Conservation (phyloP, 2,113 vertebrate genomes). For the Ophthalmolycus amberensis region DNA sequence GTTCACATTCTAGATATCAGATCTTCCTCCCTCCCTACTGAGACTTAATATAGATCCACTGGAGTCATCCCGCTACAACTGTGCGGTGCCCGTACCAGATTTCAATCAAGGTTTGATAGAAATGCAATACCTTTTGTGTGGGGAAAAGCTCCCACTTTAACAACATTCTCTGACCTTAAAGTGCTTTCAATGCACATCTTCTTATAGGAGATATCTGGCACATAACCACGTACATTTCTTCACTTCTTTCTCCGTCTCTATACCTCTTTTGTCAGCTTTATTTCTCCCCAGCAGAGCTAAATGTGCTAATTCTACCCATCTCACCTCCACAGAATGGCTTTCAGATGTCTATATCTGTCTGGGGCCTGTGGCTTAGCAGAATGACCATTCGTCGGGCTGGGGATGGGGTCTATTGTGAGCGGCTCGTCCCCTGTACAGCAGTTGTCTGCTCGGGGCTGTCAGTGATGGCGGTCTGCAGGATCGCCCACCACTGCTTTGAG, state of each 20-base stretch:
- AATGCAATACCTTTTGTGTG: conserved; percentile 59
- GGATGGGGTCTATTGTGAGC: conserved; percentile 56
- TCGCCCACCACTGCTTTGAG: conserved; percentile 59
- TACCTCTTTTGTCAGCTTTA: conserved; percentile 24
- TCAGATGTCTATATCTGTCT: conserved; percentile 52
- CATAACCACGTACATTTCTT: conserved; percentile 6
- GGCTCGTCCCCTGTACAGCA: conserved; percentile 32
- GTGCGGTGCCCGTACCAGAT: conserved; percentile 46
- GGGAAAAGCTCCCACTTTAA: conserved; percentile 33
- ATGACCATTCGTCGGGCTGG: conserved; percentile 53
- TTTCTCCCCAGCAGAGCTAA: conserved; percentile 36
- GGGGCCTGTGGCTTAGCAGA: conserved; percentile 49
- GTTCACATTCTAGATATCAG: conserved; percentile 73
- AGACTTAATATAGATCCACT: conserved; percentile 75
- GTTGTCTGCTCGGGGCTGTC: conserved; percentile 55
- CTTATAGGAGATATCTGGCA: conserved; percentile 10
- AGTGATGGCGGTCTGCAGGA: conserved; percentile 63
- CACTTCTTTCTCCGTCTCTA: not conserved
- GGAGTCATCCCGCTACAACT: conserved; percentile 62
- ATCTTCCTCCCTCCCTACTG: conserved; percentile 52
- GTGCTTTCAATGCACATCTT: conserved; percentile 31
- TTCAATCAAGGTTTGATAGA: conserved; percentile 66
- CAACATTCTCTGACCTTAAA: conserved; percentile 52
- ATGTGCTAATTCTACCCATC: conserved; percentile 54
- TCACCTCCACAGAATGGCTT: conserved; percentile 52